Evolutionary conservation across 1,140 invertebrate genomes (phyloP).

Genomic region (Rhysida immarginata): DNA sequence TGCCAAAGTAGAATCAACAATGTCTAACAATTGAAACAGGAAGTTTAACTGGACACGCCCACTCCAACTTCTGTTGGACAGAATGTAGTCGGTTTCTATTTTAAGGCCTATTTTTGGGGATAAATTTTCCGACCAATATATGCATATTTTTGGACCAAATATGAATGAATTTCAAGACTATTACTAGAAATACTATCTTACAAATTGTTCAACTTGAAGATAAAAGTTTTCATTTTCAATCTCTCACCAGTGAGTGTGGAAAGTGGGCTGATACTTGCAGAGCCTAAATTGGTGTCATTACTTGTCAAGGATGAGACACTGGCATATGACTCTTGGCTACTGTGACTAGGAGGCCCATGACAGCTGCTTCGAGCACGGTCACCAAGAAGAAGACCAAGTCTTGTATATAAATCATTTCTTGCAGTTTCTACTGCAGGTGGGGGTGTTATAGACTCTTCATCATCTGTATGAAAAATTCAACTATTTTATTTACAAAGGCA

Average conservation of each 20-base stretch:
- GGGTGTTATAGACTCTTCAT: slow-evolving; percentile 19
- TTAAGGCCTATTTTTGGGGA: too few relatives aligned
- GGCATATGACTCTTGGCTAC: slow-evolving; percentile 34
- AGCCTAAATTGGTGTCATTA: slow-evolving; percentile 46
- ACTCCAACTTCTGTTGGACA: too few relatives aligned
- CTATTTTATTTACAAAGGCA: too few relatives aligned
- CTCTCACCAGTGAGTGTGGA: slow-evolving; percentile 63
- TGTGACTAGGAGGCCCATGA: slow-evolving; percentile 11
- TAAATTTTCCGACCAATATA: too few relatives aligned
- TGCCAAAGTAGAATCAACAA: too few relatives aligned
- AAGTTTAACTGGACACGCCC: too few relatives aligned
- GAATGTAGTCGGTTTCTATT: too few relatives aligned
- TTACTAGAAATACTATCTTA: slow-evolving; percentile 1
- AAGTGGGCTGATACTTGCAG: slow-evolving; percentile 69
- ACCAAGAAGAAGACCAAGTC: slow-evolving; percentile 64
- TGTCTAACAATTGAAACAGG: too few relatives aligned
- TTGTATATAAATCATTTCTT: slow-evolving; percentile 63
- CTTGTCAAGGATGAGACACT: slow-evolving; percentile 54
- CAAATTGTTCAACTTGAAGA: too few relatives aligned
- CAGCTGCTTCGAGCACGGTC: slow-evolving; percentile 26
- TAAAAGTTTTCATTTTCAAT: slow-evolving; percentile 25
- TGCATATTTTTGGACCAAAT: too few relatives aligned
- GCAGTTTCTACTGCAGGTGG: slow-evolving; percentile 30
- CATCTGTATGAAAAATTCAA: slow-evolving; percentile 8
- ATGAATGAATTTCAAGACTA: too few relatives aligned